phyloP scores from a whole-genome alignment of 2,888 invertebrate species.

The Alitta virens region DNA sequence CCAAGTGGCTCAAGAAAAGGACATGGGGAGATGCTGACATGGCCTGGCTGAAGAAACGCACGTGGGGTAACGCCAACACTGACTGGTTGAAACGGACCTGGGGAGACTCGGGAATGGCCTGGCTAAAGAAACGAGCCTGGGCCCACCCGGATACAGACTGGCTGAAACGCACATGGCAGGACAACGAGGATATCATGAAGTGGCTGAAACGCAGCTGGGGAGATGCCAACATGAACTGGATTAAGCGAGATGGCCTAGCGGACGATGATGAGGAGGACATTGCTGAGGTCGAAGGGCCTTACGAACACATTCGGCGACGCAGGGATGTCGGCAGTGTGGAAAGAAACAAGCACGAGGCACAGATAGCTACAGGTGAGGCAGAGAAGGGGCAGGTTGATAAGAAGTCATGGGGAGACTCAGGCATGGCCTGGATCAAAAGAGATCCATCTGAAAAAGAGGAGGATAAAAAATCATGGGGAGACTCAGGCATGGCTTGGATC shows the following conservation, averaged over 20 bases:
- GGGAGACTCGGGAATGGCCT: constrained; percentile 4
- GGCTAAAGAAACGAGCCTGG: constrained; percentile 16
- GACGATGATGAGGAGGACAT: constrained; percentile 8
- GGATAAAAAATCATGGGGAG: constrained; percentile 10
- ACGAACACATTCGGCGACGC: no score
- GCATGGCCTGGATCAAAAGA: constrained; percentile 17
- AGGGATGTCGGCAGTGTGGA: no score
- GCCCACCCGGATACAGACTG: constrained; percentile 9
- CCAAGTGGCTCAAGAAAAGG: constrained; percentile 19
- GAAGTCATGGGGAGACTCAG: constrained; percentile 13
- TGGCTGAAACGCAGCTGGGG: constrained; percentile 19
- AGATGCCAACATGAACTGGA: constrained; percentile 23
- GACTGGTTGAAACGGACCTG: constrained; percentile 22
- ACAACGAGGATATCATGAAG: constrained; percentile 12
- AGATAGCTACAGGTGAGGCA: no score
- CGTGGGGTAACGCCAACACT: constrained; percentile 22
- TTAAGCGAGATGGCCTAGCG: constrained; percentile 13
- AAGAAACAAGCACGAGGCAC: no score
- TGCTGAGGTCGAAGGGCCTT: constrained; percentile 1
- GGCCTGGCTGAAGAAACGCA: constrained; percentile 19
- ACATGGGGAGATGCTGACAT: constrained; percentile 15
- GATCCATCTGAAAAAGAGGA: not conserved
- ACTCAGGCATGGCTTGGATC: constrained; percentile 22
- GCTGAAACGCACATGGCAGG: constrained; percentile 12
- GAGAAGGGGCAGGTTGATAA: constrained; percentile 1